These are phyloP conservation scores for Tethea ocularis DNA, from an alignment of 2,888 invertebrate genomes.

Conservation along the genomic window DNA sequence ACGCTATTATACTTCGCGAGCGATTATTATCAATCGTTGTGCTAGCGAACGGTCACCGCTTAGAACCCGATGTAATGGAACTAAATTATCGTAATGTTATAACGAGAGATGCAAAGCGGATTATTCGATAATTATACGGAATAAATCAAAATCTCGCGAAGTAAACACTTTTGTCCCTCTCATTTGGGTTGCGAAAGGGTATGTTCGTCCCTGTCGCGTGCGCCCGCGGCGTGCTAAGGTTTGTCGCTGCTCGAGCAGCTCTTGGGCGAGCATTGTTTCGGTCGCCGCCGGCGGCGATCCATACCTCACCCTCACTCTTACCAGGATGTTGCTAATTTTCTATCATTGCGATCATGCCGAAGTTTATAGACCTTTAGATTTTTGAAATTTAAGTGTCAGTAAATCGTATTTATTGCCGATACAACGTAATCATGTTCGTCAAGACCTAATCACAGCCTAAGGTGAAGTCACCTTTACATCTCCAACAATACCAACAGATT, in stretches of 20 bases:
- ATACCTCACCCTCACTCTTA: slow-evolving; percentile 78
- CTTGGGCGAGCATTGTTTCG: slow-evolving; percentile 65
- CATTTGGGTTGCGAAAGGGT: slow-evolving; percentile 35
- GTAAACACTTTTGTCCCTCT: slow-evolving; percentile 52
- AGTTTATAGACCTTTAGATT: slow-evolving; percentile 77
- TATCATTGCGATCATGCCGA: slow-evolving; percentile 77
- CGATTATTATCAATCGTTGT: slow-evolving; percentile 83
- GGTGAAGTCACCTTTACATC: slow-evolving; percentile 38
- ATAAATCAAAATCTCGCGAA: slow-evolving; percentile 79
- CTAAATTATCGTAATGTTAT: slow-evolving; percentile 82
- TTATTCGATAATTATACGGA: slow-evolving; percentile 81
- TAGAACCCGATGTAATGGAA: slow-evolving; percentile 78
- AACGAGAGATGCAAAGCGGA: slow-evolving; percentile 83
- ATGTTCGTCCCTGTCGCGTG: slow-evolving; percentile 49
- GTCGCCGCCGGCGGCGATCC: slow-evolving; percentile 68
- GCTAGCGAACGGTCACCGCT: slow-evolving; percentile 80
- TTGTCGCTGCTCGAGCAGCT: slow-evolving; percentile 62
- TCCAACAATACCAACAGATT: background rate
- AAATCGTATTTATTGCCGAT: slow-evolving; percentile 72
- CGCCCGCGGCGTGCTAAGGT: slow-evolving; percentile 54
- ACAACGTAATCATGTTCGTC: slow-evolving; percentile 47
- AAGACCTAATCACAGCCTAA: slow-evolving; percentile 62
- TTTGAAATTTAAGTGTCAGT: slow-evolving; percentile 79
- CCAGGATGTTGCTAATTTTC: slow-evolving; percentile 82
- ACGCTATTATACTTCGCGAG: slow-evolving; percentile 83